These are phyloP conservation scores for Eristalis intricaria DNA, from an alignment of 2,888 invertebrate genomes.

Conservation along the genomic window DNA sequence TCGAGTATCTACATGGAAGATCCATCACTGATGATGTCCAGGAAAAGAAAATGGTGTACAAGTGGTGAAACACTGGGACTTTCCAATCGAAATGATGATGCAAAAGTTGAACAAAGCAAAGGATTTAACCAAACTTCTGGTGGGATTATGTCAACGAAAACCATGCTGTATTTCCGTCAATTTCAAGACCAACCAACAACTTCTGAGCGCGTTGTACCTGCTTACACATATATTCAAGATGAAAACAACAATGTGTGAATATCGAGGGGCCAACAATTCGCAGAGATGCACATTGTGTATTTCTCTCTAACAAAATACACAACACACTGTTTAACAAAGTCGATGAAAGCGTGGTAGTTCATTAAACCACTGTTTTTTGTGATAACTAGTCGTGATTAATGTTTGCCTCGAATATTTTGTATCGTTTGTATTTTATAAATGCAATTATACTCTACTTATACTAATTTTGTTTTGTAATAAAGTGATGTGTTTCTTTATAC, in stretches of 20 bases:
- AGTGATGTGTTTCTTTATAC: neutral
- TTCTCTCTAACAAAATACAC: neutral
- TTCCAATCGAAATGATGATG: conserved; percentile 19
- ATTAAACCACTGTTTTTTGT: neutral
- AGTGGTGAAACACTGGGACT: conserved; percentile 53
- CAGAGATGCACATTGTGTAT: neutral
- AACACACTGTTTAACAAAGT: neutral
- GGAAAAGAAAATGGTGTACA: conserved; percentile 64
- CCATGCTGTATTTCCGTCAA: conserved; percentile 45
- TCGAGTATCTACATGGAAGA: neutral
- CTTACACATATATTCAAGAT: conserved; percentile 31
- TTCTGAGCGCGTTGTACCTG: conserved; percentile 25
- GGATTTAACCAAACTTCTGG: conserved; percentile 24
- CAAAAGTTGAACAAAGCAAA: conserved; percentile 17
- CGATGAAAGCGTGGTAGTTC: neutral
- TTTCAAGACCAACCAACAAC: conserved; percentile 17
- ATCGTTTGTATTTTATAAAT: neutral
- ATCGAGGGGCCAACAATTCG: conserved; percentile 4
- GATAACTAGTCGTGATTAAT: neutral
- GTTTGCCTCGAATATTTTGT: neutral
- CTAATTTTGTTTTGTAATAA: neutral
- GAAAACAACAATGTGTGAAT: conserved; percentile 60
- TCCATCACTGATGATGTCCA: conserved; percentile 38
- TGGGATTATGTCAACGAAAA: conserved; percentile 42
- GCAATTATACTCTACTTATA: neutral